Evolutionary conservation across 2,797 vertebrate genomes (phyloP).

Genomic region (Liasis olivaceus): DNA sequence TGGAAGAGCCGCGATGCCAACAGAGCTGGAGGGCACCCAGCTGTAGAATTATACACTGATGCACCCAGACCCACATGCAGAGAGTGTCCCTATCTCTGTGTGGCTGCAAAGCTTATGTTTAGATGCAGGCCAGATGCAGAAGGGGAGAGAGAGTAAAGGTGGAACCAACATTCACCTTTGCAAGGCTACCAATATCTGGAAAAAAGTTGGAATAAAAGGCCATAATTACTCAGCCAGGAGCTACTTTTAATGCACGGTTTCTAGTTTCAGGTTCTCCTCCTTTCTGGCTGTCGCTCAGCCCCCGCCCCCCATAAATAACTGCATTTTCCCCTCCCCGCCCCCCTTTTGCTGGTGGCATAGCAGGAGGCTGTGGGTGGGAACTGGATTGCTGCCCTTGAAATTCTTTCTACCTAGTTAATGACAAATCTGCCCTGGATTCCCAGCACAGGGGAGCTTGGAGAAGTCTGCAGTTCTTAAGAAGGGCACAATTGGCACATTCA

Average conservation of each 20-base stretch:
- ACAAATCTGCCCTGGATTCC: not conserved
- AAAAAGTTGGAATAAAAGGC: not conserved
- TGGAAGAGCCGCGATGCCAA: too few species aligned
- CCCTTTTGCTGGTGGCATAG: not conserved
- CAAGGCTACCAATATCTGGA: not conserved
- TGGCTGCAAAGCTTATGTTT: not conserved
- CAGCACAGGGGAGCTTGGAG: too few species aligned
- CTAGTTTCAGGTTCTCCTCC: not conserved
- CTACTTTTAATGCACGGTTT: not conserved
- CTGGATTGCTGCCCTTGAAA: not conserved
- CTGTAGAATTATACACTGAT: too few species aligned
- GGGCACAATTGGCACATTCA: not conserved
- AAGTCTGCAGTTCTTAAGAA: too few species aligned
- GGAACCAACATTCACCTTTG: not conserved
- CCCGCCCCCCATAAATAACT: not conserved
- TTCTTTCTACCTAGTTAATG: slow-evolving; percentile 2
- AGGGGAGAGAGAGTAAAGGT: not conserved
- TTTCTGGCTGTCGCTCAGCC: not conserved
- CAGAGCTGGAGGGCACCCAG: too few species aligned
- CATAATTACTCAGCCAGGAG: not conserved
- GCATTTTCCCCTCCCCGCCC: not conserved
- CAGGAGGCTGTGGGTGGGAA: not conserved
- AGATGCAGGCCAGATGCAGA: not conserved
- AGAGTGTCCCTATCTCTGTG: not conserved
- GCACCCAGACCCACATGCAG: too few species aligned